Percentiles rank a stretch among this genome's conserved stretches.
Evolutionary conservation across 2,888 invertebrate genomes (phyloP).

Genomic region (Elmis aenea): DNA sequence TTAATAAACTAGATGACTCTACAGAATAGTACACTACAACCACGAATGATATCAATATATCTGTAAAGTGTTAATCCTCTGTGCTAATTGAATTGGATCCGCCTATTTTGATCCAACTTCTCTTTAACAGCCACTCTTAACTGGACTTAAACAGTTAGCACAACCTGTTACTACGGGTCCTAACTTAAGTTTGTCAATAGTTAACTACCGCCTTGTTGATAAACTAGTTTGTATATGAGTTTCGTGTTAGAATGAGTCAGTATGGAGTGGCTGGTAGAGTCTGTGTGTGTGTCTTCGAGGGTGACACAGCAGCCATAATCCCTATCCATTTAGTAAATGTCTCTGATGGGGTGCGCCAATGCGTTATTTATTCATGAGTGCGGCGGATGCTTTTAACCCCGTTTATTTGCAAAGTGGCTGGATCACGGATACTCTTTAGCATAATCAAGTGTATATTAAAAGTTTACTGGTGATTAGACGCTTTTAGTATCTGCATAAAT

Average conservation of each 20-base stretch:
- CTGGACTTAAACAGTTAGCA: neutral
- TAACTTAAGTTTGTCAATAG: too few relatives aligned
- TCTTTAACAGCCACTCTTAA: conserved; percentile 8
- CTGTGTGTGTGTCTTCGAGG: conserved; percentile 22
- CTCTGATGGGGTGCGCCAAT: conserved; percentile 30
- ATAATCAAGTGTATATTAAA: conserved; percentile 28
- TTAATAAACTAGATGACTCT: too few relatives aligned
- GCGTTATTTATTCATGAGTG: conserved; percentile 46
- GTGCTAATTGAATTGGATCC: conserved; percentile 37
- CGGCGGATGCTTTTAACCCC: conserved; percentile 45
- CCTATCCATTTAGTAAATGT: conserved; percentile 45
- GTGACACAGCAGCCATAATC: conserved; percentile 42
- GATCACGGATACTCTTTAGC: conserved; percentile 33
- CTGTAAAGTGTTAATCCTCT: conserved; percentile 35
- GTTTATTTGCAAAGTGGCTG: conserved; percentile 41
- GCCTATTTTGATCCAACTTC: conserved; percentile 26
- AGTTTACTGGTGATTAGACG: too few relatives aligned
- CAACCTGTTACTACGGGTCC: too few relatives aligned
- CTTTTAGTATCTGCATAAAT: too few relatives aligned
- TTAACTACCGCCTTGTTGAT: too few relatives aligned
- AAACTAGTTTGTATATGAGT: too few relatives aligned
- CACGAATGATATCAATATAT: too few relatives aligned
- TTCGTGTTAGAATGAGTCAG: conserved; percentile 7
- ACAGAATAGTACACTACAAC: too few relatives aligned
- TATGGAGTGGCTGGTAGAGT: conserved; percentile 10